These are phyloP conservation scores for Cercopithecus mitis DNA, from an alignment of 2,797 vertebrate genomes.

Conservation along the genomic window DNA sequence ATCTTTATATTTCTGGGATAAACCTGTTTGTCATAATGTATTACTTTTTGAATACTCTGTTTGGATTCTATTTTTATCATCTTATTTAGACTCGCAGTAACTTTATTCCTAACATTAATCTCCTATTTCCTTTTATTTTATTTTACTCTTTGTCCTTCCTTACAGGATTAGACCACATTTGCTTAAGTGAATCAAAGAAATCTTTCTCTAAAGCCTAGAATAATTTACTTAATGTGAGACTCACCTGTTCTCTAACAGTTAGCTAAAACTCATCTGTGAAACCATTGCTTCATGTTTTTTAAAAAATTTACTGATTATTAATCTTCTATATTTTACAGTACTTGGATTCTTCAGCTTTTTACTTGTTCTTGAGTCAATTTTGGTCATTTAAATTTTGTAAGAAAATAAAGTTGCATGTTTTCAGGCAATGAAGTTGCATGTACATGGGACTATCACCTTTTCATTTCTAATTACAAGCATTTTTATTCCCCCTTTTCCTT, in stretches of 20 bases:
- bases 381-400: not conserved
- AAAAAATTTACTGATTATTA: not conserved
- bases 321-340: not conserved
- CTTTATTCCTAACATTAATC: not conserved
- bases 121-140: not conserved
- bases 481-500: not conserved
- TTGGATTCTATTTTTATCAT: not conserved
- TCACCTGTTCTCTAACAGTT: not conserved
- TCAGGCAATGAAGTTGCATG: not conserved
- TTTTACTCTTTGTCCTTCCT: not conserved
- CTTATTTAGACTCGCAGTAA: not conserved
- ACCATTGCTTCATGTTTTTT: not conserved
- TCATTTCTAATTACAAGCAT: not conserved
- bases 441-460: not conserved
- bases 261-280: not conserved
- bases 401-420: not conserved
- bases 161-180: not conserved
- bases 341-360: not conserved
- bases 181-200: not conserved
- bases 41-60: not conserved
- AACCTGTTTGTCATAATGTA: not conserved
- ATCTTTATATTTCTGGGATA: not conserved
- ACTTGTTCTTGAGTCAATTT: not conserved
- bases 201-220: not conserved
- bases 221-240: constrained; percentile 27